Evolutionary conservation across 2,888 invertebrate species (phyloP).

Genomic region (Altica lythri): DNA sequence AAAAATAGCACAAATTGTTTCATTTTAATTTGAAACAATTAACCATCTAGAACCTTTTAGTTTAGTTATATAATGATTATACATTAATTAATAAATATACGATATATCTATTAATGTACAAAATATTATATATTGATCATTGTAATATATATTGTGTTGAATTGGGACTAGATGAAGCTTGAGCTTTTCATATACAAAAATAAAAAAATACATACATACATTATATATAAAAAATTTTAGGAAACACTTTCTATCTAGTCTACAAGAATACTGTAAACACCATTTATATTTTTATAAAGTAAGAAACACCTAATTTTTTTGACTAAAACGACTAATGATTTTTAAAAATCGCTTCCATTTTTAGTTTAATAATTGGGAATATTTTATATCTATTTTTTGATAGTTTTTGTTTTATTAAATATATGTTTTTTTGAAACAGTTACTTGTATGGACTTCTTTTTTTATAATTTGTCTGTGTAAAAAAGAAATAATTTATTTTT

Average conservation of each 20-base stretch:
- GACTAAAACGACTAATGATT: constrained; percentile 49
- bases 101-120: constrained; percentile 40
- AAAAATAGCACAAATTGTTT: constrained; percentile 50
- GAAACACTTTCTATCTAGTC: constrained; percentile 57
- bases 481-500: no score
- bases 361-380: constrained; percentile 49
- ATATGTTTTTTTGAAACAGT: constrained; percentile 12
- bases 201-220: constrained; percentile 59
- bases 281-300: constrained; percentile 52
- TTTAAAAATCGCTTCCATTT: constrained; percentile 52
- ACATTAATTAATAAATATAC: constrained; percentile 19
- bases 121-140: constrained; percentile 42
- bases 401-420: neutral
- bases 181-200: constrained; percentile 59
- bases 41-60: constrained; percentile 55
- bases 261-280: constrained; percentile 59
- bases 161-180: constrained; percentile 58
- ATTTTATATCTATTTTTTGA: constrained; percentile 28
- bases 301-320: constrained; percentile 57
- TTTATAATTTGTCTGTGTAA: no score
- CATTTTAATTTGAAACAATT: constrained; percentile 46
- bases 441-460: no score
- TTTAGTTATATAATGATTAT: neutral
- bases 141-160: constrained; percentile 37
- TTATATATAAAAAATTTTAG: constrained; percentile 58